Evolutionary conservation across 1,140 invertebrate genomes (phyloP).

Genomic region (Arctopsyche grandis): DNA sequence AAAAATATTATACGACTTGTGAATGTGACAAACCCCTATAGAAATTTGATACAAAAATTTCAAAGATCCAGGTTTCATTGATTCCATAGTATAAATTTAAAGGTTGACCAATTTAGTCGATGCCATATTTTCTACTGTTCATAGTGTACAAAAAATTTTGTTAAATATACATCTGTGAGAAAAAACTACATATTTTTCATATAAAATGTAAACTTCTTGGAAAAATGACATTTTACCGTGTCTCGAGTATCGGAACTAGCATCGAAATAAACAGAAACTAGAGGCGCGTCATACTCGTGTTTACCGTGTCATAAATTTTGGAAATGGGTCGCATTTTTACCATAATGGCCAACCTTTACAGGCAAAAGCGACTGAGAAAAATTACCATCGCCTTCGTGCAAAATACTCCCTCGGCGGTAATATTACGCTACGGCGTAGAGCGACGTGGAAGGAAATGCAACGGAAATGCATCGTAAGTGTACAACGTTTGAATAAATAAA

Average conservation of each 20-base stretch:
- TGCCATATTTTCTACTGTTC: too few species aligned
- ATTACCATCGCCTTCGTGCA: constrained; percentile 25
- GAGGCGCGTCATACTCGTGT: constrained; percentile 32
- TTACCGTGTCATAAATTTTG: constrained; percentile 37
- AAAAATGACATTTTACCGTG: background rate
- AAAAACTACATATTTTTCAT: too few species aligned
- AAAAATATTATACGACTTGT: too few species aligned
- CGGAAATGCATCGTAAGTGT: background rate
- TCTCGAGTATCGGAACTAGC: constrained; percentile 14
- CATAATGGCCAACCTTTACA: constrained; percentile 35
- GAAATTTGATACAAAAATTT: too few species aligned
- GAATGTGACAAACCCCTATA: too few species aligned
- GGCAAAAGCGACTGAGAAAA: constrained; percentile 37
- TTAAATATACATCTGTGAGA: too few species aligned
- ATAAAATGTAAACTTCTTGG: background rate
- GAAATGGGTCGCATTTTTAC: constrained; percentile 47
- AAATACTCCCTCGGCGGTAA: constrained; percentile 25
- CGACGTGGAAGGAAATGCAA: constrained; percentile 6
- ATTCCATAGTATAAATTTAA: too few species aligned
- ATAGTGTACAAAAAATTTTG: too few species aligned
- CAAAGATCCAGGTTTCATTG: too few species aligned
- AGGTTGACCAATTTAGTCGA: too few species aligned
- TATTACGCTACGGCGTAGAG: background rate
- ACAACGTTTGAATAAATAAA: too few species aligned
- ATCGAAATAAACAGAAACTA: constrained; percentile 38